phyloP scores from a whole-genome alignment of 2,797 vertebrate species.

The Rhynchotus rufescens region DNA sequence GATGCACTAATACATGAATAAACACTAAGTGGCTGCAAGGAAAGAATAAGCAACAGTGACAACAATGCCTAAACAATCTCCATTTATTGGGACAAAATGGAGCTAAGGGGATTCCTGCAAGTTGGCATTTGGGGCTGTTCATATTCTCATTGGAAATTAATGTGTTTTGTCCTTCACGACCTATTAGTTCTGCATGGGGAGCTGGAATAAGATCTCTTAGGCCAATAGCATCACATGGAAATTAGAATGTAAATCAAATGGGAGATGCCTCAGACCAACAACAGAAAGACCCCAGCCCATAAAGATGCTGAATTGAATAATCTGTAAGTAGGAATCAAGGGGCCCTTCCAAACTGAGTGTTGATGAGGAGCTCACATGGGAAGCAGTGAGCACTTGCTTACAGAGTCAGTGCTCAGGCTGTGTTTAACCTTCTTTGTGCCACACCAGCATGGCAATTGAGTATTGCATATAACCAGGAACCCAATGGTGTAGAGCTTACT shows the following conservation, averaged over 20 bases:
- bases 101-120: background rate
- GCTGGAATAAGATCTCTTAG: background rate
- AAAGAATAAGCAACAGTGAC: constrained; percentile 41
- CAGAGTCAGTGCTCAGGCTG: background rate
- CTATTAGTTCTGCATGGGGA: background rate
- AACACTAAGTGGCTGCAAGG: constrained; percentile 27
- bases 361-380: background rate
- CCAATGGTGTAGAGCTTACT: background rate
- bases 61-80: constrained; percentile 46
- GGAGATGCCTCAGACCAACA: background rate
- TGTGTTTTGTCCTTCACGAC: background rate
- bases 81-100: constrained; percentile 40
- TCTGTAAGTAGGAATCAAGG: background rate
- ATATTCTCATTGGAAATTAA: background rate
- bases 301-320: background rate
- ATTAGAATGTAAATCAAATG: background rate
- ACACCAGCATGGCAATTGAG: background rate
- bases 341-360: background rate
- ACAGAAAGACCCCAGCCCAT: background rate
- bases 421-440: background rate
- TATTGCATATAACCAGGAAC: background rate
- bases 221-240: background rate
- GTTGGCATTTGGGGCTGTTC: constrained; percentile 5
- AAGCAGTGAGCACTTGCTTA: background rate
- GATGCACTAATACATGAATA: background rate